Conservation (phyloP, 2,888 invertebrate species). For the Choreutis nemorana region DNA sequence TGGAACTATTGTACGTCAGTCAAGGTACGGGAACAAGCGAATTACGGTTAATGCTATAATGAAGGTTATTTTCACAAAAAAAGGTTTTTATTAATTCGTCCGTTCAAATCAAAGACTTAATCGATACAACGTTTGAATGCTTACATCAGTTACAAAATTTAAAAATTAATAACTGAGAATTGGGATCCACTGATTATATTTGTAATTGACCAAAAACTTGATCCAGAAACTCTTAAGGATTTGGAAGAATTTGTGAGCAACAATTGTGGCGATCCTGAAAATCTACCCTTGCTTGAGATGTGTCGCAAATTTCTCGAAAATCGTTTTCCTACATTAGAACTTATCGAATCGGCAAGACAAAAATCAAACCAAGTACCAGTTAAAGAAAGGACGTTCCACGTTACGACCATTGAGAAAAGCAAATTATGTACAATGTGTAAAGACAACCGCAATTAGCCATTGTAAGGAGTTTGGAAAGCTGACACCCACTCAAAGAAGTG, state of each 20-base stretch:
- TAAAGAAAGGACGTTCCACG: too few relatives aligned
- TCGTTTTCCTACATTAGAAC: background rate
- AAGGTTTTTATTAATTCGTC: background rate
- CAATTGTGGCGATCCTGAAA: background rate
- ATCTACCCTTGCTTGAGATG: conserved; percentile 6
- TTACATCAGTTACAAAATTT: background rate
- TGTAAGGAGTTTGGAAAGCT: conserved; percentile 5
- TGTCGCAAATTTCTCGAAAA: background rate
- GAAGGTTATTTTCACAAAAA: too few relatives aligned
- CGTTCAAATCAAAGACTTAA: background rate
- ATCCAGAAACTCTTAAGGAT: conserved; percentile 9
- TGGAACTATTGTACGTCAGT: background rate
- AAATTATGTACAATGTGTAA: too few relatives aligned
- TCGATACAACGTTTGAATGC: background rate
- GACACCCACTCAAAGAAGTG: background rate
- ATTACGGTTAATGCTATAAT: conserved; percentile 2
- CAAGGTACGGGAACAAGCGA: conserved; percentile 3
- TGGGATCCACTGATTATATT: conserved; percentile 11
- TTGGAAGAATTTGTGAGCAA: conserved; percentile 8
- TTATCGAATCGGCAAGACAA: background rate
- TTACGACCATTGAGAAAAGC: too few relatives aligned
- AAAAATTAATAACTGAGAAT: conserved; percentile 2
- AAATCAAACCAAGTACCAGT: background rate
- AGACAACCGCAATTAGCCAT: conserved; percentile 2
- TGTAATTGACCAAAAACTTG: conserved; percentile 10